phyloP scores from a whole-genome alignment of 2,888 invertebrate species.

The Andrena flavipes region DNA sequence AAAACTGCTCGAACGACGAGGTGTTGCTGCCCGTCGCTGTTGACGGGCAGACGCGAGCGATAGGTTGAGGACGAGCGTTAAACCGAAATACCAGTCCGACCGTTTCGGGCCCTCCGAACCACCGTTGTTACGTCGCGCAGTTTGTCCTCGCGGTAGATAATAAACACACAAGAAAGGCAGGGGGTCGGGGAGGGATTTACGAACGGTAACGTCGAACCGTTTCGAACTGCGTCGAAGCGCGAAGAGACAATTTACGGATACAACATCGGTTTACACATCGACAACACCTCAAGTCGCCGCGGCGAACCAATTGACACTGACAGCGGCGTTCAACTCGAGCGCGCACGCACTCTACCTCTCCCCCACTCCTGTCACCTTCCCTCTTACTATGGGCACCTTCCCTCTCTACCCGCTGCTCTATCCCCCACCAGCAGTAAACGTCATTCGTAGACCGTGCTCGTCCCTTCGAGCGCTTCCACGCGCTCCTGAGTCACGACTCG shows the following conservation, averaged over 20 bases:
- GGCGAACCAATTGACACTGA: slow-evolving; percentile 81
- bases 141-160: slow-evolving; percentile 24
- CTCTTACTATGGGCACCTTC: slow-evolving; percentile 34
- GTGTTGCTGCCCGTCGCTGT: slow-evolving; percentile 52
- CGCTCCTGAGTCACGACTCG: slow-evolving; percentile 48
- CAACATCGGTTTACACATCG: slow-evolving; percentile 62
- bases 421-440: slow-evolving; percentile 29
- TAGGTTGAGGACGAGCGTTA: background rate
- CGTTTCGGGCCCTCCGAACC: slow-evolving; percentile 36
- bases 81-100: background rate
- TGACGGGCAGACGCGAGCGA: slow-evolving; percentile 58
- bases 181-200: slow-evolving; percentile 3
- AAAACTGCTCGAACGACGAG: slow-evolving; percentile 21
- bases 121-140: slow-evolving; percentile 13
- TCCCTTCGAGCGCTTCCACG: slow-evolving; percentile 43
- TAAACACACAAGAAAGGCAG: slow-evolving; percentile 34
- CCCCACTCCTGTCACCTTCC: slow-evolving; percentile 40
- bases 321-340: slow-evolving; percentile 74
- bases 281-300: slow-evolving; percentile 75
- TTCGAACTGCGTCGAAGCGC: slow-evolving; percentile 31
- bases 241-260: slow-evolving; percentile 20
- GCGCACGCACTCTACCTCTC: slow-evolving; percentile 83
- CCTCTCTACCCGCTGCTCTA: background rate
- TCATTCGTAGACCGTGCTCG: slow-evolving; percentile 26
- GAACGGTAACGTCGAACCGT: slow-evolving; percentile 10